These are phyloP conservation scores for Macrostomum cliftonense DNA, from an alignment of 2,888 invertebrate species.

Conservation along the genomic window DNA sequence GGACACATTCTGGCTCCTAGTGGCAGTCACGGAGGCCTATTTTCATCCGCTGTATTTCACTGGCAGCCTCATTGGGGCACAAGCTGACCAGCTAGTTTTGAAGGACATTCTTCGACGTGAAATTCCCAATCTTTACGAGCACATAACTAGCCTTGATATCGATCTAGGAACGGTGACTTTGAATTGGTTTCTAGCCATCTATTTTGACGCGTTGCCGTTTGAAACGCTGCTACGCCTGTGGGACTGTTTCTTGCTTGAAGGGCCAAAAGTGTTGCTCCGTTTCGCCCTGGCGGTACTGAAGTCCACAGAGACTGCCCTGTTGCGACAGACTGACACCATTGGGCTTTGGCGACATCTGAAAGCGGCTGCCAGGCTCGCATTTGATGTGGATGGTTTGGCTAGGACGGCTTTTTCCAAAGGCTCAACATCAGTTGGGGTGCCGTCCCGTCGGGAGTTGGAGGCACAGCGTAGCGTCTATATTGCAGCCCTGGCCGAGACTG, in stretches of 20 bases:
- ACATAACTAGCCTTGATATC: constrained; percentile 39
- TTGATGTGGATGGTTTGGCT: constrained; percentile 39
- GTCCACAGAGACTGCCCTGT: constrained; percentile 38
- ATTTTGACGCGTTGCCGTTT: constrained; percentile 41
- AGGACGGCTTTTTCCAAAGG: constrained; percentile 16
- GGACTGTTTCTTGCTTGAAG: constrained; percentile 43
- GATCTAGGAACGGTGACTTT: constrained; percentile 42
- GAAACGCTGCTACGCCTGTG: constrained; percentile 42
- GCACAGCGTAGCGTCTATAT: no score
- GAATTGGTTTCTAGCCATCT: constrained; percentile 43
- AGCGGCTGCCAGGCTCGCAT: constrained; percentile 36
- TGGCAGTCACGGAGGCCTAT: constrained; percentile 42
- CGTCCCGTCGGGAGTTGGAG: no score
- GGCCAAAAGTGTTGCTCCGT: constrained; percentile 43
- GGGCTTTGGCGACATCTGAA: constrained; percentile 41
- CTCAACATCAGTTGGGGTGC: no score
- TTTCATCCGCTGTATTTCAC: constrained; percentile 42
- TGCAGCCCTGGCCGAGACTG: no score
- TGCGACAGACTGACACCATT: constrained; percentile 40
- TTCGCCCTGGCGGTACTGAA: constrained; percentile 42
- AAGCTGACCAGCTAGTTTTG: constrained; percentile 41
- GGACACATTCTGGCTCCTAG: constrained; percentile 43
- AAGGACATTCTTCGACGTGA: constrained; percentile 39
- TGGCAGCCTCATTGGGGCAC: constrained; percentile 40
- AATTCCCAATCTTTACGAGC: constrained; percentile 37